Percentiles rank a stretch among this genome's conserved stretches.
These are phyloP conservation scores for Taphrorychus bicolor DNA, from an alignment of 2,888 invertebrate species.

Conservation along the genomic window DNA sequence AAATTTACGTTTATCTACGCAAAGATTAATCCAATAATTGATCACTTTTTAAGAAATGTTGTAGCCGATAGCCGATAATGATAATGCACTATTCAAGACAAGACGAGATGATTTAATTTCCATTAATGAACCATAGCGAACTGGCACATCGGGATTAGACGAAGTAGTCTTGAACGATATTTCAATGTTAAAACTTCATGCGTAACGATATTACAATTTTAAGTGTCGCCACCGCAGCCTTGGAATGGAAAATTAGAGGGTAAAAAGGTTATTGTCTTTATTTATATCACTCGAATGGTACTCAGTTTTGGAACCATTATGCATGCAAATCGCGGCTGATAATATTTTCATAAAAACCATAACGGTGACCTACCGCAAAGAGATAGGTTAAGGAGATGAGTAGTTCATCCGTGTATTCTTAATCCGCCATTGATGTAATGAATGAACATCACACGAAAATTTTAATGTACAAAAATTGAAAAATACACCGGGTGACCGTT, in stretches of 20 bases:
- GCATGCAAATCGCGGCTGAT: too few relatives aligned
- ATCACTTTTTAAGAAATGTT: too few relatives aligned
- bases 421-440: too few relatives aligned
- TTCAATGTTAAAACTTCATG: slow-evolving; percentile 8
- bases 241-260: slow-evolving; percentile 12
- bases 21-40: neutral
- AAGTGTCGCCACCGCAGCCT: slow-evolving; percentile 14
- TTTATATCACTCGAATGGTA: neutral
- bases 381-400: too few relatives aligned
- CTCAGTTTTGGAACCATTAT: too few relatives aligned
- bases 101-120: slow-evolving; percentile 5
- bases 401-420: too few relatives aligned
- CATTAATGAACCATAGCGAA: slow-evolving; percentile 3
- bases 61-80: too few relatives aligned
- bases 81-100: neutral
- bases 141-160: neutral
- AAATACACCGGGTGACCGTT: too few relatives aligned
- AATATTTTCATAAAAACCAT: too few relatives aligned
- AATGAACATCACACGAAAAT: too few relatives aligned
- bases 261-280: slow-evolving; percentile 18
- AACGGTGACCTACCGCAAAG: too few relatives aligned
- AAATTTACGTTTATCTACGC: slow-evolving; percentile 1
- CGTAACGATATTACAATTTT: slow-evolving; percentile 13
- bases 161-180: slow-evolving; percentile 4
- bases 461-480: too few relatives aligned